Evolutionary conservation across 2,888 invertebrate species (phyloP).

Genomic region (Rutpela maculata): DNA sequence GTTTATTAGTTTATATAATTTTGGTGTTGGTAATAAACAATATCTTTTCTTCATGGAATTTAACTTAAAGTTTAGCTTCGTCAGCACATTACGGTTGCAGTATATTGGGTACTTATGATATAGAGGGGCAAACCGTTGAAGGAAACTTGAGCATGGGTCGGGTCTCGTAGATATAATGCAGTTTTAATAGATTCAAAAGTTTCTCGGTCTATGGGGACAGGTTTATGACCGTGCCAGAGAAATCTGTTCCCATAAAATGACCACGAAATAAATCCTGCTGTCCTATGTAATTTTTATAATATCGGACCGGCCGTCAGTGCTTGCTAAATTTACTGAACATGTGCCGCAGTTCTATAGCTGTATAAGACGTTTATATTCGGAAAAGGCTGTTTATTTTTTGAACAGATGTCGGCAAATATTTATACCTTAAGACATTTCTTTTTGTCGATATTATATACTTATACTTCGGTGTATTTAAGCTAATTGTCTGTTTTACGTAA

Average conservation of each 20-base stretch:
- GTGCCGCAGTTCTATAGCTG: constrained; percentile 17
- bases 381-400: constrained; percentile 16
- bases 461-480: neutral
- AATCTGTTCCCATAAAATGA: constrained; percentile 47
- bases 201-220: constrained; percentile 48
- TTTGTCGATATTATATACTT: neutral
- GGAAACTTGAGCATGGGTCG: constrained; percentile 1
- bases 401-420: constrained; percentile 22
- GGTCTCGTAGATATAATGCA: constrained; percentile 53
- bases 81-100: constrained; percentile 27
- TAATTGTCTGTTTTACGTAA: neutral
- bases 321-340: constrained; percentile 16
- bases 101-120: constrained; percentile 29
- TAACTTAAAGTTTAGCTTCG: constrained; percentile 5
- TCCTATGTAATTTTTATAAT: constrained; percentile 27
- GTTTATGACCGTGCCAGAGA: constrained; percentile 44
- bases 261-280: constrained; percentile 39
- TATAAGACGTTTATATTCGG: constrained; percentile 14
- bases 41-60: constrained; percentile 18
- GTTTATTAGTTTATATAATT: too few species aligned
- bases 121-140: constrained; percentile 17
- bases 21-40: too few species aligned
- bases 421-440: neutral
- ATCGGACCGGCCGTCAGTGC: constrained; percentile 5
- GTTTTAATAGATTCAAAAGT: constrained; percentile 56